Evolutionary conservation across 2,888 invertebrate species (phyloP).

Genomic region (Endotricha flammealis): DNA sequence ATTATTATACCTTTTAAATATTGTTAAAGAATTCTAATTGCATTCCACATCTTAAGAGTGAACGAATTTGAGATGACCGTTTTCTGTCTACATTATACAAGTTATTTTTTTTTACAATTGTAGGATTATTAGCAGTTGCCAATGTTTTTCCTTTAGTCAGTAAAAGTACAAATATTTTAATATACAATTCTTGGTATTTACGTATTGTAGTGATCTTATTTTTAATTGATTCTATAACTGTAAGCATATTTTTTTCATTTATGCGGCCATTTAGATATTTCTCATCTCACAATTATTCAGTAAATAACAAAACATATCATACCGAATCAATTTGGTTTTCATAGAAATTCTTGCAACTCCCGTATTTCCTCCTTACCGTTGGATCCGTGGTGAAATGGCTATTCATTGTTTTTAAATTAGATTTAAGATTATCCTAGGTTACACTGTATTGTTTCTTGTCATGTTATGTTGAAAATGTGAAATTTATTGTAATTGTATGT

Average conservation of each 20-base stretch:
- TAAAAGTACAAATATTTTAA: slow-evolving; percentile 90
- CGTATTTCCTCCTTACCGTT: slow-evolving; percentile 49
- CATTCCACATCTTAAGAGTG: slow-evolving; percentile 79
- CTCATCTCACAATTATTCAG: slow-evolving; percentile 68
- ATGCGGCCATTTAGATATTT: slow-evolving; percentile 67
- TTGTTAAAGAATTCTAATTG: slow-evolving; percentile 80
- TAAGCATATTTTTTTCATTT: slow-evolving; percentile 75
- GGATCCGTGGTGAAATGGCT: slow-evolving; percentile 61
- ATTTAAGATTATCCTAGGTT: slow-evolving; percentile 67
- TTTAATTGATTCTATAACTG: slow-evolving; percentile 72
- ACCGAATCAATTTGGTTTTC: slow-evolving; percentile 59
- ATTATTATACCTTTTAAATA: slow-evolving; percentile 79
- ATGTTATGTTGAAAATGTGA: slow-evolving; percentile 62
- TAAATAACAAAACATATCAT: slow-evolving; percentile 75
- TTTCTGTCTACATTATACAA: slow-evolving; percentile 78
- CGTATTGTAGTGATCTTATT: slow-evolving; percentile 76
- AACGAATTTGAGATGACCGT: slow-evolving; percentile 77
- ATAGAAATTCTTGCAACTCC: slow-evolving; percentile 52
- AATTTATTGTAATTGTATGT: slow-evolving; percentile 65
- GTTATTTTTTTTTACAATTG: slow-evolving; percentile 74
- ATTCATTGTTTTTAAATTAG: slow-evolving; percentile 65
- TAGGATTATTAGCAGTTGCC: slow-evolving; percentile 78
- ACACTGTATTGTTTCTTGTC: slow-evolving; percentile 61
- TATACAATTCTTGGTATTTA: slow-evolving; percentile 80
- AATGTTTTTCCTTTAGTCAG: slow-evolving; percentile 86